phyloP scores from a whole-genome alignment of 2,113 vertebrate species.

The Prunella himalayana region DNA sequence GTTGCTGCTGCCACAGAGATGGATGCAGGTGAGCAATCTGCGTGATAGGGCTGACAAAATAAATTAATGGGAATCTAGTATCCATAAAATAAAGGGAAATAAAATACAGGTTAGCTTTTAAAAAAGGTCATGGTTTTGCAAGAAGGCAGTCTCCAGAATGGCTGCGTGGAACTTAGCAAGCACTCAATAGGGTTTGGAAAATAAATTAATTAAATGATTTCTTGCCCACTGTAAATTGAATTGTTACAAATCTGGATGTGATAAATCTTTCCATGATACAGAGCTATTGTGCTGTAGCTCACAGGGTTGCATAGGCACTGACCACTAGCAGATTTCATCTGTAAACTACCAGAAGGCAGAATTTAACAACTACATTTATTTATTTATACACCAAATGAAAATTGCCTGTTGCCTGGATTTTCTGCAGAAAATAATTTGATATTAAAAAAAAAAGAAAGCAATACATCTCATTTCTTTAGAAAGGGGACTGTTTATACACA shows the following conservation, averaged over 20 bases:
- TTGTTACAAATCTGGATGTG: not conserved
- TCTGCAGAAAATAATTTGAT: not conserved
- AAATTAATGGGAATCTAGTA: not conserved
- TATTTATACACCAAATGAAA: not conserved
- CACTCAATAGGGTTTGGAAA: not conserved
- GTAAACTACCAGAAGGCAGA: not conserved
- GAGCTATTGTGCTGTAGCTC: not conserved
- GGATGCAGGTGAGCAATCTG: conserved; percentile 19
- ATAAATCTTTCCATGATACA: not conserved
- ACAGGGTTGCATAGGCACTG: not conserved
- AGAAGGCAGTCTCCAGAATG: not conserved
- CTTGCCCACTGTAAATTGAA: not conserved
- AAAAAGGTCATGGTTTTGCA: not conserved
- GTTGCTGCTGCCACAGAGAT: conserved; percentile 27
- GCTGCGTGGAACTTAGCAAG: not conserved
- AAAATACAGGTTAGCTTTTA: not conserved
- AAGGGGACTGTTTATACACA: not conserved
- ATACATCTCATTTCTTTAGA: not conserved
- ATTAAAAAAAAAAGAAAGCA: not conserved
- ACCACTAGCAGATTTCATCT: not conserved
- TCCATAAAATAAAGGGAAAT: conserved; percentile 1
- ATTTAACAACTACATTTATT: not conserved
- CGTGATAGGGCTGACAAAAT: not conserved
- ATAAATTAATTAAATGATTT: not conserved
- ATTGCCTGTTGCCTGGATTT: not conserved